Evolutionary conservation across 64 coral and sea anemone species (phyloP).

Genomic region (Stylophora pistillata): DNA sequence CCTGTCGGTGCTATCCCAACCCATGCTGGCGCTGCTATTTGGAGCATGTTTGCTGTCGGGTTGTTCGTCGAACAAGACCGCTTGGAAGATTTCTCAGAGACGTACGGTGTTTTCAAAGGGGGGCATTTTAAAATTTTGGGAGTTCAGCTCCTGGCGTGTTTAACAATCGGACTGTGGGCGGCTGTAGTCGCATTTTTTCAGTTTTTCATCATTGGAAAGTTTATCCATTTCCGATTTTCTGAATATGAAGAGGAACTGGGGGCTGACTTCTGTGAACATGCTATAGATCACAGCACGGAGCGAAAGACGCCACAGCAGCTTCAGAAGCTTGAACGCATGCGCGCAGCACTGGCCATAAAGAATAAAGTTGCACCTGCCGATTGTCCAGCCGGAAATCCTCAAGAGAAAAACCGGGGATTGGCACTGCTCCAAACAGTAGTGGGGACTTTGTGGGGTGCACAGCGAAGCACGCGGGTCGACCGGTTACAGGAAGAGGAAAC

Average conservation of each 20-base stretch:
- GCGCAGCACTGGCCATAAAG: neutral
- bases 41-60: constrained; percentile 86
- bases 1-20: constrained; percentile 72
- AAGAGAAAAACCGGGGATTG: neutral
- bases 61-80: constrained; percentile 78
- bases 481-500: neutral
- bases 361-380: constrained; percentile 5
- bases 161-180: constrained; percentile 62
- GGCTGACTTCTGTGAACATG: constrained; percentile 68
- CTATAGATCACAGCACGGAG: constrained; percentile 62
- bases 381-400: neutral
- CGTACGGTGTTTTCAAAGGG: constrained; percentile 83
- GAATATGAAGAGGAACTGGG: constrained; percentile 59
- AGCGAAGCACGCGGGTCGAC: neutral
- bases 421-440: neutral
- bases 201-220: constrained; percentile 61
- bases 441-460: neutral
- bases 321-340: neutral
- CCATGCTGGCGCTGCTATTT: constrained; percentile 68
- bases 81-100: constrained; percentile 65
- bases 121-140: constrained; percentile 64
- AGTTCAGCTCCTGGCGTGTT: constrained; percentile 60
- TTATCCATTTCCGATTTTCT: constrained; percentile 73
- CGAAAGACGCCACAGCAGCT: neutral
- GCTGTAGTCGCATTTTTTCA: constrained; percentile 54